phyloP scores from a whole-genome alignment of 2,113 vertebrate genomes.

The Aythya baeri region DNA sequence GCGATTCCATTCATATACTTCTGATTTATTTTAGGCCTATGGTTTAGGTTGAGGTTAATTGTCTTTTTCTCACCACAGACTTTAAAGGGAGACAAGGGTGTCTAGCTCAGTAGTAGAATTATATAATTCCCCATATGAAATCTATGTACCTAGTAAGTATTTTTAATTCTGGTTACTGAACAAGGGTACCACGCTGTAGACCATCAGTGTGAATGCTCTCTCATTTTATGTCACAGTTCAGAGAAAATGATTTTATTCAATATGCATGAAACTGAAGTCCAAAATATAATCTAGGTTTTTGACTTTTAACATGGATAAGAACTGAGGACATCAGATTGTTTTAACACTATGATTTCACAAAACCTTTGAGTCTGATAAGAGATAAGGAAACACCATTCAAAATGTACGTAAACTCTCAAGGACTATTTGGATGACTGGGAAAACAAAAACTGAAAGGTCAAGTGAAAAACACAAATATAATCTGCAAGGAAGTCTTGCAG shows the following conservation, averaged over 20 bases:
- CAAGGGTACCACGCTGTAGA: background rate
- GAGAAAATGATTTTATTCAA: background rate
- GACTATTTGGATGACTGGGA: too few relatives aligned
- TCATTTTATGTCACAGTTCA: background rate
- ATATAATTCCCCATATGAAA: background rate
- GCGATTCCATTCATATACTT: background rate
- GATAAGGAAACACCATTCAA: background rate
- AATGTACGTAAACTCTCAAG: background rate
- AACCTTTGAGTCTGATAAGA: background rate
- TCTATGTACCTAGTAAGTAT: background rate
- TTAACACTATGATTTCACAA: background rate
- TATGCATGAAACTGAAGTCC: background rate
- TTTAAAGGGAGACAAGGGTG: background rate
- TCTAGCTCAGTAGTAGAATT: background rate
- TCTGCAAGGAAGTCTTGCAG: too few relatives aligned
- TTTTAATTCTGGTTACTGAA: background rate
- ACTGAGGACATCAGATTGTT: background rate
- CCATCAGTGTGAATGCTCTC: background rate
- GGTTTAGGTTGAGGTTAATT: background rate
- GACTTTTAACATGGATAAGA: background rate
- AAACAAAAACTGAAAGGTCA: too few relatives aligned
- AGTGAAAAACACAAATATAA: too few relatives aligned
- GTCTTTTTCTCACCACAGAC: background rate
- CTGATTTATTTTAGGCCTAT: background rate
- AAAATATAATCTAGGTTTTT: background rate